Base-by-base conservation (phyloP, 2,888 invertebrate species). In the Archips xylosteana region DNA sequence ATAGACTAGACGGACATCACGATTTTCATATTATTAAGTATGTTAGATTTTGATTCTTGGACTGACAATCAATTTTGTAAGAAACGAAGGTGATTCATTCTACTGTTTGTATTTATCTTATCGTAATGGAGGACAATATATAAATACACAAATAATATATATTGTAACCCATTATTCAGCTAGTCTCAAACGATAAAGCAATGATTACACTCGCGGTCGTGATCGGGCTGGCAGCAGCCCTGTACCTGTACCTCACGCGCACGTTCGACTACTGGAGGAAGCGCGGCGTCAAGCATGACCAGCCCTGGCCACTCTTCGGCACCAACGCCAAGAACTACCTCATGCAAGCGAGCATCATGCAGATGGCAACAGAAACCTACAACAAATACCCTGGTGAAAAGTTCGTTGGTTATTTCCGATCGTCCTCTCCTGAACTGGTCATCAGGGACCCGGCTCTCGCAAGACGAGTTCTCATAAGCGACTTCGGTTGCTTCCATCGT, bases 371-470 rank as follows among this genome's bases (percentile, higher is more conserved):
- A 1, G 85, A 87, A n/a, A 74, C 76, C 42, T 89, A 89, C 70
- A 82, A 85, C 82, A 88, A 85, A 74, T 88, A 86, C 75, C 88
- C 89, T 0, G 76, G 85, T 0, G 89, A 89, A 65, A 84, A 81
- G 70, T 81, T 86, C 2, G 87, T 90, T 0, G 89, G 89, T 0
- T 85, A 82, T 62, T 88, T 81, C 70, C 79, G 83, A 13, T 82
- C 85, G 0, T 81, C 81, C 6, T 74, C 77, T 0, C 85, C 85
- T 0, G 82, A 83, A 51, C 79, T 89, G 0, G 76, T 89, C 6
- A 81, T 89, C 3, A 79, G 87, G 39, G 89, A 90, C 74, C 88
- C 89, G 4, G 85, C 82, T 5, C 77, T 89, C 2, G 78, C 84
- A 0, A 89, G 86, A 63, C 79, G 80, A 2, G 79, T 89, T 61